Base-by-base conservation (phyloP, 2,888 invertebrate genomes). In the Lycaena phlaeas region DNA sequence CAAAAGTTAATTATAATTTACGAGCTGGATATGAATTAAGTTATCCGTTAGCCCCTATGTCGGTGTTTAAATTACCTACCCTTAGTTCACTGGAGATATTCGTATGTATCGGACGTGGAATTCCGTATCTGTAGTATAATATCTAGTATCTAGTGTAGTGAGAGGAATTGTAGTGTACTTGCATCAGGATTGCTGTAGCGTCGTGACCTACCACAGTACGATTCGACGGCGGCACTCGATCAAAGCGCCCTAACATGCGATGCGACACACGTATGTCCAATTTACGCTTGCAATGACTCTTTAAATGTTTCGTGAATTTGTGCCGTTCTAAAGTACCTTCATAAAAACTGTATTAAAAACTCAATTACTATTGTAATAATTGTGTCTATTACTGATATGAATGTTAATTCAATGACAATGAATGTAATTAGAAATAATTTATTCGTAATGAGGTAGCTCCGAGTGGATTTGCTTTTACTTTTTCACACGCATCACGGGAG, bases 1-100 rank as follows among this genome's bases (percentile, higher is more conserved):
- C 68, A 69, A 73, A 72, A 75, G 71, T 82, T 82, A 81, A 81
- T 79, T 82, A 82, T 82, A 81, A 81, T 81, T 81, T 79, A 78
- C 68, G 66, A 66, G 65, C 65, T 61, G 51, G 65, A 61, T n/a
- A 62, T 59, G 69, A 84, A 84, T 84, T 77, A 74, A 84, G 84
- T 78, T 77, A 82, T 84, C 79, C 60, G 64, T 53, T 56, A 53
- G 61, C 61, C 56, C 53, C 60, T 61, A 61, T 46, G 71, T 68
- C 81, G 82, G 82, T 63, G 53, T 65, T 82, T 82, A 64, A 63
- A 64, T 48, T 61, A 59, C 57, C 50, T 61, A 43, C 40, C 49
- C 52, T 57, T 69, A 82, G 81, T 82, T 54, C 59, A 53, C 53
- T 57, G 56, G 56, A 45, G 62, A 59, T 59, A 60, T 62, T 63